These are phyloP conservation scores for Watsonalla binaria DNA, from an alignment of 2,888 invertebrate genomes.

Conservation along the genomic window DNA sequence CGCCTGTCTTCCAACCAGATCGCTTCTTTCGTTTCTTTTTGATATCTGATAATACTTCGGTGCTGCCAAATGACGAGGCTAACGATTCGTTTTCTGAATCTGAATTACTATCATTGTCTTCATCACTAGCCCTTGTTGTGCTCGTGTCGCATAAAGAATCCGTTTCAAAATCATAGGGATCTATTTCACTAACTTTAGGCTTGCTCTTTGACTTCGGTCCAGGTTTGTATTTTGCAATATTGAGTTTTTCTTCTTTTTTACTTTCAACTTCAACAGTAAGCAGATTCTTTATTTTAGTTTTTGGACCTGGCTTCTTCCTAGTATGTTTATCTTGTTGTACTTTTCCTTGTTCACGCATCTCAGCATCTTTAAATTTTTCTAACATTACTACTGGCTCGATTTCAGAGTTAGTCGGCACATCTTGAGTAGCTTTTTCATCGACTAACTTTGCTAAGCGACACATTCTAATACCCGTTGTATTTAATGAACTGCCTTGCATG, in stretches of 20 bases:
- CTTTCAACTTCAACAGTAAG: slow-evolving; percentile 13
- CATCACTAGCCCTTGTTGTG: slow-evolving; percentile 36
- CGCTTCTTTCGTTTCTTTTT: slow-evolving; percentile 60
- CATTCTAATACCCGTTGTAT: slow-evolving; percentile 81
- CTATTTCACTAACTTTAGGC: slow-evolving; percentile 17
- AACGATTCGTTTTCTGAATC: slow-evolving; percentile 55
- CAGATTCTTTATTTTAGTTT: slow-evolving; percentile 34
- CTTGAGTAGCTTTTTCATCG: slow-evolving; percentile 40
- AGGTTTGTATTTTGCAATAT: slow-evolving; percentile 33
- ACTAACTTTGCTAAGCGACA: slow-evolving; percentile 79
- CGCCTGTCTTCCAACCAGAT: slow-evolving; percentile 55
- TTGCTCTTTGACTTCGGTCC: slow-evolving; percentile 59
- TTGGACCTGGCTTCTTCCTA: slow-evolving; percentile 43
- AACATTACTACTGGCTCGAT: slow-evolving; percentile 42
- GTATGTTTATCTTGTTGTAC: slow-evolving; percentile 20
- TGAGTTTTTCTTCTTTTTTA: slow-evolving; percentile 10
- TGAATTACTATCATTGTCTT: slow-evolving; percentile 28
- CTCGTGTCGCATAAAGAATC: slow-evolving; percentile 49
- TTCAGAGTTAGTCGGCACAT: slow-evolving; percentile 16
- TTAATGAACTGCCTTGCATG: slow-evolving; percentile 79
- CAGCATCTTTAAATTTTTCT: slow-evolving; percentile 42
- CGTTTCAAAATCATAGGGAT: slow-evolving; percentile 60
- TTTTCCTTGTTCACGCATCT: slow-evolving; percentile 17
- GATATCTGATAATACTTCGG: slow-evolving; percentile 40
- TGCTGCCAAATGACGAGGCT: slow-evolving; percentile 47